Conservation (phyloP, 2,888 invertebrate genomes). For the Cephus pygmeus region DNA sequence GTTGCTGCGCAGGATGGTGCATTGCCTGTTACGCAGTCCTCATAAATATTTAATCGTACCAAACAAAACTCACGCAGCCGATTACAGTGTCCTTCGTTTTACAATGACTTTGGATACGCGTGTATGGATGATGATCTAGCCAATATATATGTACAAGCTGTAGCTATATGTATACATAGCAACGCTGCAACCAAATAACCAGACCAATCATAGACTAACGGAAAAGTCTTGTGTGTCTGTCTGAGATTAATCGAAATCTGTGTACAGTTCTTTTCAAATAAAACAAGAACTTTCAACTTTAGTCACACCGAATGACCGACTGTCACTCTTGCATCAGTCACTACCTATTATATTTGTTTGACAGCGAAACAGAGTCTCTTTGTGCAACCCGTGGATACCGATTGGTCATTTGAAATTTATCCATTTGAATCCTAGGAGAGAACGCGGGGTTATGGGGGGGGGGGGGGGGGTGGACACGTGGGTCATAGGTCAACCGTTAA, state of each 20-base stretch:
- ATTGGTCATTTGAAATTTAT: no score
- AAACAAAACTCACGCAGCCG: neutral
- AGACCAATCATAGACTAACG: constrained; percentile 9
- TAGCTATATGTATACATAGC: neutral
- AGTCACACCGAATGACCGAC: neutral
- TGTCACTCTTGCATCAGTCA: no score
- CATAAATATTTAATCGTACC: neutral
- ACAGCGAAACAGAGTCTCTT: no score
- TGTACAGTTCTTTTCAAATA: no score
- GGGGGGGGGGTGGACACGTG: no score
- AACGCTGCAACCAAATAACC: constrained; percentile 14
- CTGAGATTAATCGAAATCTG: neutral
- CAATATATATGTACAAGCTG: neutral
- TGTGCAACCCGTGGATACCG: no score
- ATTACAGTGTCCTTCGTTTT: neutral
- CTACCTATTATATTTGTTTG: no score
- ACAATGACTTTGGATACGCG: neutral
- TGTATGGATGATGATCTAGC: constrained; percentile 14
- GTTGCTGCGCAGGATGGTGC: no score
- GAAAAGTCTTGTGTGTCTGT: constrained; percentile 15
- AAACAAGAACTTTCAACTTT: constrained; percentile 28
- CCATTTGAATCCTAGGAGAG: no score
- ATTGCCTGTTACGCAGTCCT: no score
- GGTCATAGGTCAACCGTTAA: no score
- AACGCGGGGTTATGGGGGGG: no score